These are phyloP conservation scores for Okapia johnstoni DNA, from an alignment of 2,113 vertebrate genomes.

Conservation along the genomic window DNA sequence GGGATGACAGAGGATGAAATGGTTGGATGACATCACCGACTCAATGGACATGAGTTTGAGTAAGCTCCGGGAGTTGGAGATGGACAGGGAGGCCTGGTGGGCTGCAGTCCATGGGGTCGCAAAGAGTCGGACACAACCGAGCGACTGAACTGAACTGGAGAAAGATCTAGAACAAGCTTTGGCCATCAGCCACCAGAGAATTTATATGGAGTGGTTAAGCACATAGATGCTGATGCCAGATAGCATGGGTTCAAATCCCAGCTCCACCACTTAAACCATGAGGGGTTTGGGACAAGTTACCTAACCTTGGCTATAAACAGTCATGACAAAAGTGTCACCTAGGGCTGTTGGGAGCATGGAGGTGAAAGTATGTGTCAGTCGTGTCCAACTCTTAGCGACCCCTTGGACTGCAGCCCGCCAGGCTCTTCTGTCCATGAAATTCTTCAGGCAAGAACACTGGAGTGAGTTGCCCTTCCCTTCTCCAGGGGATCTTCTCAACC, in stretches of 20 bases:
- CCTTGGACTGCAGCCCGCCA: background rate
- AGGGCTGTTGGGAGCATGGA: background rate
- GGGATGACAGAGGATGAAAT: background rate
- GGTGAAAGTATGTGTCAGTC: background rate
- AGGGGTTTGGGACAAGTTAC: background rate
- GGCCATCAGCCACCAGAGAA: background rate
- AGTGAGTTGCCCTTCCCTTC: background rate
- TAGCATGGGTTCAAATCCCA: background rate
- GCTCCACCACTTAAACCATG: background rate
- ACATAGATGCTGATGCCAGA: background rate
- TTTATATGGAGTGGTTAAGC: background rate
- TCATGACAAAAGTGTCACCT: background rate
- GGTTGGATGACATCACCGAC: background rate
- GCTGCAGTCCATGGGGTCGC: background rate
- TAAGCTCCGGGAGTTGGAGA: background rate
- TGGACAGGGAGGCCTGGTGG: background rate
- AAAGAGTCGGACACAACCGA: background rate
- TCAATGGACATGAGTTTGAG: background rate
- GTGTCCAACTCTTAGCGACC: background rate
- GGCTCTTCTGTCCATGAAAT: background rate
- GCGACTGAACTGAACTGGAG: background rate
- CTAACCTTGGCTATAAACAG: background rate
- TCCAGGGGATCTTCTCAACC: background rate
- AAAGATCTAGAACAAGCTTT: background rate
- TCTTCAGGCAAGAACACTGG: background rate